Percentiles rank a stretch among this genome's conserved stretches.
Conservation (phyloP, 1,140 invertebrate species). For the Cryptotermes secundus region DNA sequence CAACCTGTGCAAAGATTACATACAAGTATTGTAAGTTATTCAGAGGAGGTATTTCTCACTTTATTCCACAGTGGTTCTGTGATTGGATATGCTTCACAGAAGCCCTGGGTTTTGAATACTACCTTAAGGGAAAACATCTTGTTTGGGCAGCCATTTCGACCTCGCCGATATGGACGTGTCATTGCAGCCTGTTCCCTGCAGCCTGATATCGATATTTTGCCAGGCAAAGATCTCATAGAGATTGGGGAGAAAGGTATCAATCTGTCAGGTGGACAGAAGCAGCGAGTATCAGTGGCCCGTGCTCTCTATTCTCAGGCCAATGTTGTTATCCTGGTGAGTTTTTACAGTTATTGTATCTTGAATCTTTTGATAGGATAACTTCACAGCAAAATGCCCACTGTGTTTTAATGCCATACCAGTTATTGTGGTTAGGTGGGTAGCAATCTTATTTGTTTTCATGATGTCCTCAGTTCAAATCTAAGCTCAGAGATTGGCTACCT, state of each 20-base stretch:
- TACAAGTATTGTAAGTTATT: not conserved
- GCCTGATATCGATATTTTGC: constrained; percentile 67
- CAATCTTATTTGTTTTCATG: too few species aligned
- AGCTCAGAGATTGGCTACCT: too few species aligned
- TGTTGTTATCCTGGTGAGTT: constrained; percentile 62
- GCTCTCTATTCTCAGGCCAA: constrained; percentile 72
- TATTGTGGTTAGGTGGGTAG: too few species aligned
- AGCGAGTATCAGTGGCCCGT: constrained; percentile 75
- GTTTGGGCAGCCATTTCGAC: constrained; percentile 67
- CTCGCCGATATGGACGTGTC: constrained; percentile 62
- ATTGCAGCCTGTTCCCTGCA: constrained; percentile 69
- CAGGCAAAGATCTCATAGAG: constrained; percentile 63
- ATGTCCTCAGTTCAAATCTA: too few species aligned
- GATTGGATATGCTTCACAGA: constrained; percentile 76
- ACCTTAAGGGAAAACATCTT: constrained; percentile 80
- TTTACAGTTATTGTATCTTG: not conserved
- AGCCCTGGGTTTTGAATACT: constrained; percentile 80
- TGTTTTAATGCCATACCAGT: too few species aligned
- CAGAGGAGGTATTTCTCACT: not conserved
- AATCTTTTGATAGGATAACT: too few species aligned
- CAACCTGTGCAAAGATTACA: too few species aligned
- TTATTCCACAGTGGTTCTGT: constrained; percentile 48
- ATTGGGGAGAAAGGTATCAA: constrained; percentile 72
- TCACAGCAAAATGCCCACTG: too few species aligned
- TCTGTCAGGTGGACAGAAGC: constrained; percentile 78